A percentile compares a stretch with the other conserved stretches of the same genome.
These are phyloP conservation scores for Mastomys coucha DNA, from an alignment of 2,113 vertebrate genomes.

Conservation along the genomic window DNA sequence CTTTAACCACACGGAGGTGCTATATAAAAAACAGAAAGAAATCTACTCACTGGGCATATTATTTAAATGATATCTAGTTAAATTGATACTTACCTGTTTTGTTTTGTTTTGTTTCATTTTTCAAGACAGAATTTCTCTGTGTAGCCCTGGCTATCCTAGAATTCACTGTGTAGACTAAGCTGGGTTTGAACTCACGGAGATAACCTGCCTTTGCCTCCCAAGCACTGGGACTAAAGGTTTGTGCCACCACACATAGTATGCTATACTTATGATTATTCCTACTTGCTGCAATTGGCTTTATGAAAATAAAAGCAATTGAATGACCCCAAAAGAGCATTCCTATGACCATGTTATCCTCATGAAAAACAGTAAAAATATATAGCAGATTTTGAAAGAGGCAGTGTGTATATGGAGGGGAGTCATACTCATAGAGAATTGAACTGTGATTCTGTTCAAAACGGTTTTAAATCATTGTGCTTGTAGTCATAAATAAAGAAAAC, in stretches of 20 bases:
- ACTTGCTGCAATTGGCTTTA: neutral
- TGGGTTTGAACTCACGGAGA: neutral
- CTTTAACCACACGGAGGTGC: neutral
- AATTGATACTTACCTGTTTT: neutral
- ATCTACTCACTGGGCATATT: neutral
- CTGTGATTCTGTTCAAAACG: neutral
- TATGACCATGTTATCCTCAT: neutral
- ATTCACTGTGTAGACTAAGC: too few species aligned
- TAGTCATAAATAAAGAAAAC: neutral
- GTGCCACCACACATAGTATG: too few species aligned
- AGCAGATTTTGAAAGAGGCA: neutral
- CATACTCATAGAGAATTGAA: neutral
- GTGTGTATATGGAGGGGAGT: neutral
- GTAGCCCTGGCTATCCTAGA: neutral
- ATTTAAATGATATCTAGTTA: neutral
- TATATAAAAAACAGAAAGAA: neutral
- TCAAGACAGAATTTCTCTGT: neutral
- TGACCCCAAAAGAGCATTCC: neutral
- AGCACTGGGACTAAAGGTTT: neutral
- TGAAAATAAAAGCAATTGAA: conserved; percentile 3
- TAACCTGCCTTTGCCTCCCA: neutral
- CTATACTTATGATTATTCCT: neutral
- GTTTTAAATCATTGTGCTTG: conserved; percentile 2
- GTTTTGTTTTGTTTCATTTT: neutral
- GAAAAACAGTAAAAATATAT: neutral